Conservation (phyloP, 2,113 vertebrate species). For the Orycteropus afer region DNA sequence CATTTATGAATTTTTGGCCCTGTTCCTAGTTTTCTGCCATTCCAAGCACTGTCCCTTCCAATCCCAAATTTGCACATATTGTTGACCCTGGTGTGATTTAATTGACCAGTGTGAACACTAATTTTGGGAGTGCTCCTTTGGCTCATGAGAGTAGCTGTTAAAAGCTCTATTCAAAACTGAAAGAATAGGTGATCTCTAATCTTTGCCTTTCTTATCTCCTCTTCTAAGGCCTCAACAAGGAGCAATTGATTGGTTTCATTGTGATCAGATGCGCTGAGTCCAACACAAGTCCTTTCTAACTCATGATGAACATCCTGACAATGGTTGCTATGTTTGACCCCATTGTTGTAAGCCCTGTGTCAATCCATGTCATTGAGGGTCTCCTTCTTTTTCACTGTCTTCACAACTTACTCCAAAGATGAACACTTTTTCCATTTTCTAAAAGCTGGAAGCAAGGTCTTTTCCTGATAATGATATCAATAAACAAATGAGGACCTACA, state of each 20-base stretch:
- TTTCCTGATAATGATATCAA: neutral
- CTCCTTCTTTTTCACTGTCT: neutral
- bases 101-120: neutral
- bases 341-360: neutral
- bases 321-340: neutral
- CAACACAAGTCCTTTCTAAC: neutral
- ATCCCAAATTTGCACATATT: neutral
- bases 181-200: neutral
- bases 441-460: neutral
- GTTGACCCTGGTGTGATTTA: too few relatives aligned
- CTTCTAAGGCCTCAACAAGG: neutral
- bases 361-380: neutral
- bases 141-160: neutral
- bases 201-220: neutral
- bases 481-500: neutral
- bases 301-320: neutral
- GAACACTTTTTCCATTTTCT: neutral
- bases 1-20: neutral
- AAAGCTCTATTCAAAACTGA: neutral
- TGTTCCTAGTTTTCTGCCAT: neutral
- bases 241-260: neutral
- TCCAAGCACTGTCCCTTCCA: neutral
- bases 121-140: rapidly evolving
- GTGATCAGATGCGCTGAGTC: neutral
- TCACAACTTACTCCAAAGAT: neutral